Base-by-base conservation (phyloP, 2,888 invertebrate genomes). In the Scaptodrosophila latifasciaeformis region DNA sequence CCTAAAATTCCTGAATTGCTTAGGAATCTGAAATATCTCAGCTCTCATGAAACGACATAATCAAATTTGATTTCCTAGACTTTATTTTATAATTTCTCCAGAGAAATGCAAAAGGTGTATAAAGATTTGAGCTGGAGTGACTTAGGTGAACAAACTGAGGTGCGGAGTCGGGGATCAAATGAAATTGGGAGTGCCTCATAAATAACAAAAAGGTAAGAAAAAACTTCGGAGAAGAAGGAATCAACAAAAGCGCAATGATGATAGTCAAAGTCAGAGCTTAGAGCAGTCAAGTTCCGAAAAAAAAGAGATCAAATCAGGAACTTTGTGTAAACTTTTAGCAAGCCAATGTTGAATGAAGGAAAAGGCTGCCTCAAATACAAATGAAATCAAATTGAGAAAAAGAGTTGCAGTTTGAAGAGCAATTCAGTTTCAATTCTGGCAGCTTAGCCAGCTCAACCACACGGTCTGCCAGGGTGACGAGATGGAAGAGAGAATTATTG, bases 1-100 rank as follows among this genome's bases (percentile, higher is more conserved):
- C n/a, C n/a, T n/a, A n/a, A n/a, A n/a, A n/a, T n/a, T n/a, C n/a
- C n/a, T n/a, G n/a, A n/a, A n/a, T n/a, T n/a, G n/a, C n/a, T n/a
- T n/a, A n/a, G n/a, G n/a, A n/a, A n/a, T n/a, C n/a, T n/a, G n/a
- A n/a, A n/a, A n/a, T n/a, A n/a, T n/a, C n/a, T n/a, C n/a, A n/a
- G n/a, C n/a, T n/a, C n/a, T n/a, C n/a, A n/a, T n/a, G n/a, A n/a
- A n/a, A n/a, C n/a, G n/a, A 39, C 42, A 49, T 57, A 62, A 60
- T 18, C n/a, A 47, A 70, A 63, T 74, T 77, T n/a, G n/a, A n/a
- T n/a, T n/a, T n/a, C n/a, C n/a, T 53, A 62, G 64, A 70, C 35
- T 56, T 62, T 64, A 72, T 62, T 67, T 65, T 59, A 63, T 75
- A 65, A 77, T 70, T 65, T 66, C 74, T 66, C 65, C 39, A 61